Evolutionary conservation across 2,797 vertebrate genomes (phyloP).

Genomic region (Crenichthys baileyi): DNA sequence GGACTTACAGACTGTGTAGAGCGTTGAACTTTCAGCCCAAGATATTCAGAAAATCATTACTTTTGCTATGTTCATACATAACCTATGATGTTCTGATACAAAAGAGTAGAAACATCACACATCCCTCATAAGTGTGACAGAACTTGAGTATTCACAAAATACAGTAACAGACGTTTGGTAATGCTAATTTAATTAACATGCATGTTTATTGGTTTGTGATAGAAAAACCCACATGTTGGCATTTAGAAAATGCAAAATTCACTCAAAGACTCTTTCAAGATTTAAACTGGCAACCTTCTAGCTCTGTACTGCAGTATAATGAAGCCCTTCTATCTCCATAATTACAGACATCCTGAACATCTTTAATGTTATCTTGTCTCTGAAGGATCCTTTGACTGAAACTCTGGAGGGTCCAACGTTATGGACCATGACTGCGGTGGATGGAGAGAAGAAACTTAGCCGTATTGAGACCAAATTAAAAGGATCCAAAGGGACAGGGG

Average conservation of each 20-base stretch:
- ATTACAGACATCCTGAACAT: background rate
- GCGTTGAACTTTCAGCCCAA: no score
- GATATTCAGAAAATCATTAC: background rate
- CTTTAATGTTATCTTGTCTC: constrained; percentile 5
- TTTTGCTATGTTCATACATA: no score
- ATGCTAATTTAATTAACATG: background rate
- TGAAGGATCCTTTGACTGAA: constrained; percentile 66
- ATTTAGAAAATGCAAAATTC: no score
- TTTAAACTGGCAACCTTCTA: no score
- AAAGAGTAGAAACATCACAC: background rate
- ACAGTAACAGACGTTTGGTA: background rate
- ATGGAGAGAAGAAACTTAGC: constrained; percentile 17
- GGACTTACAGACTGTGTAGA: no score
- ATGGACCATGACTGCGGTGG: constrained; percentile 37
- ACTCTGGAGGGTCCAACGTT: constrained; percentile 44
- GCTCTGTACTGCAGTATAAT: background rate
- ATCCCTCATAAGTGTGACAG: background rate
- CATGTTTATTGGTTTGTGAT: background rate
- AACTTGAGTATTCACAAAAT: background rate
- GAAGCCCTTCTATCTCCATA: background rate
- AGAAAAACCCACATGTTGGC: no score
- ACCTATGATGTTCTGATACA: no score
- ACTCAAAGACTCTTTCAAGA: no score
- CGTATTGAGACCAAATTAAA: constrained; percentile 27
- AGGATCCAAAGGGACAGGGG: constrained; percentile 30